A percentile compares a stretch with the other conserved stretches of the same genome.
These are phyloP conservation scores for Liasis olivaceus DNA, from an alignment of 2,797 vertebrate species.

Conservation along the genomic window DNA sequence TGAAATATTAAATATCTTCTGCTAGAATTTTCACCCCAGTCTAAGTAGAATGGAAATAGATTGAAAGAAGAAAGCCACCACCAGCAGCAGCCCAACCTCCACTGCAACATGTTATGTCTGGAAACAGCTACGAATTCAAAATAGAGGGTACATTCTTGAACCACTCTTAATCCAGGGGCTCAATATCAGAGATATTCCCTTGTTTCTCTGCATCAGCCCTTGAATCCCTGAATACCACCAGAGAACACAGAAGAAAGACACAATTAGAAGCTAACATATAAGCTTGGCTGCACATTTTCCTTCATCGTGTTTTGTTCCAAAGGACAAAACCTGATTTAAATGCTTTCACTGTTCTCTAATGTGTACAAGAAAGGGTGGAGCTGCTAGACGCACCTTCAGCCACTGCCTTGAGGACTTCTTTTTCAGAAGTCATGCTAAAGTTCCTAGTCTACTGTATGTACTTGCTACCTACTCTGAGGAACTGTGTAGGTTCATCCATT, in stretches of 20 bases:
- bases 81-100: neutral
- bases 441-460: neutral
- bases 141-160: neutral
- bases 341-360: neutral
- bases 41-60: neutral
- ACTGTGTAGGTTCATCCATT: neutral
- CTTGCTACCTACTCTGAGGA: neutral
- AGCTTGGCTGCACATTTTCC: neutral
- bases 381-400: neutral
- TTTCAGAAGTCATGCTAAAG: neutral
- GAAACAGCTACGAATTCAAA: neutral
- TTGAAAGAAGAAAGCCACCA: neutral
- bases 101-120: neutral
- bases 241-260: neutral
- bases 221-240: neutral
- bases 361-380: too few relatives aligned
- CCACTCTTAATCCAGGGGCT: neutral
- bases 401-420: neutral
- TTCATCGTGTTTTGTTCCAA: neutral
- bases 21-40: neutral
- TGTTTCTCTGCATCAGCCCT: neutral
- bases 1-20: neutral
- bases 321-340: neutral
- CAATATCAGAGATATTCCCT: neutral
- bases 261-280: neutral